phyloP scores from a whole-genome alignment of 2,888 invertebrate genomes.

The Odontothrips loti region DNA sequence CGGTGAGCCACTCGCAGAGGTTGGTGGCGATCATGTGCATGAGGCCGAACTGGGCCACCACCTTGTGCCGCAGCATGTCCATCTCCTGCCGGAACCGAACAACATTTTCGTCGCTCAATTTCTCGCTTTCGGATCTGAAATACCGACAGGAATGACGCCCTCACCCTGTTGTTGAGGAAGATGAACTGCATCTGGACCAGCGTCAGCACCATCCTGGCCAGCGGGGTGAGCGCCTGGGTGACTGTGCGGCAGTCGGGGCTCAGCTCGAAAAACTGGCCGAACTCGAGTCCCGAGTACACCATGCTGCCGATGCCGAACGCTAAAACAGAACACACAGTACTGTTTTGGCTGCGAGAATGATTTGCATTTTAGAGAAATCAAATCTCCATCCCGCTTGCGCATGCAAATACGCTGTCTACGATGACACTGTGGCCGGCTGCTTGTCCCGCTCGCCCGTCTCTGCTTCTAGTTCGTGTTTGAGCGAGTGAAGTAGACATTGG shows the following conservation, averaged over 20 bases:
- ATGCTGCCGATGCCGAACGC: conserved; percentile 54
- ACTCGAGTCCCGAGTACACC: conserved; percentile 55
- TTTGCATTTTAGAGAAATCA: too few relatives aligned
- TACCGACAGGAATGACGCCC: conserved; percentile 9
- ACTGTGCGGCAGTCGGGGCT: conserved; percentile 60
- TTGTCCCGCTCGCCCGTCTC: too few relatives aligned
- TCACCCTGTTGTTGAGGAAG: conserved; percentile 79
- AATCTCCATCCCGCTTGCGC: too few relatives aligned
- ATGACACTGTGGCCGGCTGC: too few relatives aligned
- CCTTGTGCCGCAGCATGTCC: conserved; percentile 61
- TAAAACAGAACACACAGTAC: conserved; percentile 36
- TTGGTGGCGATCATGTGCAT: conserved; percentile 95
- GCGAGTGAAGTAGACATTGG: too few relatives aligned
- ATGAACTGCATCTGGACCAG: conserved; percentile 91
- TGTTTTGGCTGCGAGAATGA: not conserved
- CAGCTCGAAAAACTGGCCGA: conserved; percentile 70
- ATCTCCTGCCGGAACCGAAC: conserved; percentile 47
- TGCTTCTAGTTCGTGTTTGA: too few relatives aligned
- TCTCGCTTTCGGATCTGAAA: too few relatives aligned
- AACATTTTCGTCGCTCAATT: too few relatives aligned
- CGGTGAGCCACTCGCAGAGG: conserved; percentile 87
- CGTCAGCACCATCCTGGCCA: conserved; percentile 75
- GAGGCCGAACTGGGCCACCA: conserved; percentile 78
- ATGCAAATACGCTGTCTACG: too few relatives aligned
- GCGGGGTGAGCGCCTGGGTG: conserved; percentile 71